A percentile compares a stretch with the other conserved stretches of the same genome.
phyloP scores from a whole-genome alignment of 2,888 invertebrate species.

The Thecophora atra region DNA sequence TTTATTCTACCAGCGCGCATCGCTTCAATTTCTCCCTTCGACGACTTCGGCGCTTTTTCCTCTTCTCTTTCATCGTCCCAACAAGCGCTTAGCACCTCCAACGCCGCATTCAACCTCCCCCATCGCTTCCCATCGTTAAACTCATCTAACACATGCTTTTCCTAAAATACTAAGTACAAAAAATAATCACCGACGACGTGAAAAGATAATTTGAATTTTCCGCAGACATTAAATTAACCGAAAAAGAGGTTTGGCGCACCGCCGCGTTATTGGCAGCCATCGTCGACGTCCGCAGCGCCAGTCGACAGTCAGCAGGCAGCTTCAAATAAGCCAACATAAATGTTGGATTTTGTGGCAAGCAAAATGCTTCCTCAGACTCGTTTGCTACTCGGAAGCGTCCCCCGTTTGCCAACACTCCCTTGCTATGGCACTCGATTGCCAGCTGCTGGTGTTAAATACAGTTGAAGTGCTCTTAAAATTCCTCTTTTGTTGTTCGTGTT shows the following conservation, averaged over 20 bases:
- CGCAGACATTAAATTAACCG: conserved; percentile 39
- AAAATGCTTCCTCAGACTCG: not conserved
- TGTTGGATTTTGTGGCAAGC: conserved; percentile 25
- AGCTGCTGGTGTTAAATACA: not conserved
- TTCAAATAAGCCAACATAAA: conserved; percentile 22
- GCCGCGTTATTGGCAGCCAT: conserved; percentile 31
- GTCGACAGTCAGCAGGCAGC: not conserved
- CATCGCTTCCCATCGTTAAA: no score
- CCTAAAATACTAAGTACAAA: not conserved
- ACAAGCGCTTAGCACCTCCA: no score
- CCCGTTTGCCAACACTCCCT: not conserved
- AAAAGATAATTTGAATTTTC: conserved; percentile 40
- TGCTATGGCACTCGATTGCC: not conserved
- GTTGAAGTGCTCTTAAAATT: not conserved
- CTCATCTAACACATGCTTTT: no score
- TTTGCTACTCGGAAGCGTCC: not conserved
- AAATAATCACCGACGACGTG: conserved; percentile 30
- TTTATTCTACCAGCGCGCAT: no score
- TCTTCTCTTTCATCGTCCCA: no score
- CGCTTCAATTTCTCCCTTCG: no score
- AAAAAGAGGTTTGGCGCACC: conserved; percentile 37
- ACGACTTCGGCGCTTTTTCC: no score
- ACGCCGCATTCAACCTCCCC: no score
- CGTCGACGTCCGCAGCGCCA: not conserved
- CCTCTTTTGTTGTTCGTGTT: not conserved